Conservation (phyloP, 2,888 invertebrate species). For the Hoplodrina blanda region DNA sequence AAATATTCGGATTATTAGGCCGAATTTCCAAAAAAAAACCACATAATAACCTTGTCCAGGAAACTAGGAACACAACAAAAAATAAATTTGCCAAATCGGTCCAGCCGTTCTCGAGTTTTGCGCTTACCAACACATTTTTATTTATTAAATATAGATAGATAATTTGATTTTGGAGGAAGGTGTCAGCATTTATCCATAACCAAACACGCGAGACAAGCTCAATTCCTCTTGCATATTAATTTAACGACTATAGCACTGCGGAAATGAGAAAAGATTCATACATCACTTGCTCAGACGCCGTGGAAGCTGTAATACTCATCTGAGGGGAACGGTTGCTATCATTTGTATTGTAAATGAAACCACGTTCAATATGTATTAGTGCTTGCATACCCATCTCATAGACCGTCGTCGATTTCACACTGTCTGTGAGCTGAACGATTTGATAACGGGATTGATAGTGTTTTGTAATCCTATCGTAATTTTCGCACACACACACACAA, state of each 20-base stretch:
- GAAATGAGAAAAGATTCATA: constrained; percentile 23
- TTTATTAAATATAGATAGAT: no score
- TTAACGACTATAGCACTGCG: constrained; percentile 2
- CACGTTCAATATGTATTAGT: constrained; percentile 28
- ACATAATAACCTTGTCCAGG: no score
- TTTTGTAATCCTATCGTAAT: neutral
- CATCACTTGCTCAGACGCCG: constrained; percentile 15
- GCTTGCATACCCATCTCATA: constrained; percentile 8
- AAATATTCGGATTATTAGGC: no score
- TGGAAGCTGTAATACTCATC: constrained; percentile 20
- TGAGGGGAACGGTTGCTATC: constrained; percentile 27
- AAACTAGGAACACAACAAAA: no score
- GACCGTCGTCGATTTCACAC: constrained; percentile 13
- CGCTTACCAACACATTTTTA: no score
- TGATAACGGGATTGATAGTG: neutral
- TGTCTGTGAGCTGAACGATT: constrained; percentile 7
- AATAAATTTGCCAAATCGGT: no score
- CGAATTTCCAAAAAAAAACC: no score
- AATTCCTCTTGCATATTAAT: neutral
- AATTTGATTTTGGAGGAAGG: no score
- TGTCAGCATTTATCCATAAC: no score
- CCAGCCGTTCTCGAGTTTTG: no score
- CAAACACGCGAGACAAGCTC: no score
- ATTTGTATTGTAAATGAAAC: constrained; percentile 42
- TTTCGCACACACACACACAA: no score